Conservation (phyloP, 2,888 invertebrate genomes). For the Acrobasis suavella region DNA sequence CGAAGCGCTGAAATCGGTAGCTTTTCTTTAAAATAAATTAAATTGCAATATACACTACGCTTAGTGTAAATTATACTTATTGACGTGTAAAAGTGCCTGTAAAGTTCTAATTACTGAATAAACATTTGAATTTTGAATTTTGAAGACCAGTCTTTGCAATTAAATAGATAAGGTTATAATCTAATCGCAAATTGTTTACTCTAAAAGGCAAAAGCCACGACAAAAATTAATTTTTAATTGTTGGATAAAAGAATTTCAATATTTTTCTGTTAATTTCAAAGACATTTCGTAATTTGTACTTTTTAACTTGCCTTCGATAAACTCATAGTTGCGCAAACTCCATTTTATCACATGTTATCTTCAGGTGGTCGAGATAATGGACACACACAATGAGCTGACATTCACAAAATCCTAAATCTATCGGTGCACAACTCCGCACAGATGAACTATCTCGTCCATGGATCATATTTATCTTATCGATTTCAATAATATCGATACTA, state of each 20-base stretch:
- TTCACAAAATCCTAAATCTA: constrained; percentile 33
- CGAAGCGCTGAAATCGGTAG: no score
- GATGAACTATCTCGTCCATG: constrained; percentile 51
- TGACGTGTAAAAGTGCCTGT: no score
- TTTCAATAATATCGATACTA: constrained; percentile 55
- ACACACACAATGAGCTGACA: constrained; percentile 45
- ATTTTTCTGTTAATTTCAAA: not conserved
- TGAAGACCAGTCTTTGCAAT: not conserved
- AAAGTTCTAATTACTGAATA: no score
- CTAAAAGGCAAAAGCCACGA: constrained; percentile 6
- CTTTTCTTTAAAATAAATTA: no score
- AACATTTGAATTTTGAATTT: no score
- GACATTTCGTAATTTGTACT: not conserved
- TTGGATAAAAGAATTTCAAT: no score
- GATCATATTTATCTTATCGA: constrained; percentile 62
- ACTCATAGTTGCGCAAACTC: constrained; percentile 32
- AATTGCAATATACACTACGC: no score
- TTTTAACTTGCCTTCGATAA: constrained; percentile 27
- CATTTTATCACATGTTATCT: constrained; percentile 33
- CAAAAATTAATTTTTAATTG: not conserved
- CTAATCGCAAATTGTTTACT: constrained; percentile 12
- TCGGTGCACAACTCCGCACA: constrained; percentile 48
- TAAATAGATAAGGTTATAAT: constrained; percentile 8
- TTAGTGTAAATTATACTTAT: no score
- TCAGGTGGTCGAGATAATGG: constrained; percentile 48